phyloP scores from a whole-genome alignment of 2,113 vertebrate genomes.

The Oncorhynchus gorbuscha region DNA sequence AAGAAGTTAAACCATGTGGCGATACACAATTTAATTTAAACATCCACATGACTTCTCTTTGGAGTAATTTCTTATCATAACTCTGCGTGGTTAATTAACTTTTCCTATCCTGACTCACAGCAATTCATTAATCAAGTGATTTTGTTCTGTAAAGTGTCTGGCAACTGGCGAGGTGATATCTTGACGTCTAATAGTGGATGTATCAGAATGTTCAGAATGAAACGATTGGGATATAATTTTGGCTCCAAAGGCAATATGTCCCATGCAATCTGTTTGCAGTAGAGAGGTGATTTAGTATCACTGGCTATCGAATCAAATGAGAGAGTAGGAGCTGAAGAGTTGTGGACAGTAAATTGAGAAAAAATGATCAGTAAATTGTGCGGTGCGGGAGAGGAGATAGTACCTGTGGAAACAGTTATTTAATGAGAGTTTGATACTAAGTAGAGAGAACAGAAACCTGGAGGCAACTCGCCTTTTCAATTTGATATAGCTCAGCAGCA shows the following conservation, averaged over 20 bases:
- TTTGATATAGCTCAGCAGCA: conserved; percentile 25
- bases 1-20: too few species aligned
- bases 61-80: too few species aligned
- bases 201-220: too few species aligned
- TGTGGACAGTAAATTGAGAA: background rate
- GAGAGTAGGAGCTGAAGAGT: background rate
- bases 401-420: conserved; percentile 18
- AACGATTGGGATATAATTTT: too few species aligned
- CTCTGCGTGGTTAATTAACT: too few species aligned
- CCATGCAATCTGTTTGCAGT: background rate
- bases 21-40: too few species aligned
- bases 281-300: background rate
- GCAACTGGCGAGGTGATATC: too few species aligned
- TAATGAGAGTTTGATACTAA: conserved; percentile 20
- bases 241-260: background rate
- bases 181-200: too few species aligned
- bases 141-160: too few species aligned
- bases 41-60: too few species aligned
- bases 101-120: too few species aligned
- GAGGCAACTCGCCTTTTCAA: conserved; percentile 20
- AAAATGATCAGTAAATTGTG: conserved; percentile 1
- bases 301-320: background rate
- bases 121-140: too few species aligned
- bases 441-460: conserved; percentile 12
- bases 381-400: background rate